Evolutionary conservation across 2,888 invertebrate species (phyloP).

Genomic region (Mamestra brassicae): DNA sequence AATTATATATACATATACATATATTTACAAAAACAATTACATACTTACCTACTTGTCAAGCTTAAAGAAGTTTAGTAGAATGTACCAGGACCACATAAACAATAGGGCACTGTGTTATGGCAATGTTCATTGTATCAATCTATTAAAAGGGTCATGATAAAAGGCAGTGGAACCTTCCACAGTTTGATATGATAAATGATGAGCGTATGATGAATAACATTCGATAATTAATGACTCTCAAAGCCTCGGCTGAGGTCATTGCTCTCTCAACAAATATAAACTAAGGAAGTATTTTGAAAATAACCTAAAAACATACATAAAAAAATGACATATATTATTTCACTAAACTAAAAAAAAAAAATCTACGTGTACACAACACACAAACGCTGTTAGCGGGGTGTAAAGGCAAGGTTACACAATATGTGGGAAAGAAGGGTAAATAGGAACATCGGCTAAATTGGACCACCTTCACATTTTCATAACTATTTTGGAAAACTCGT

Average conservation of each 20-base stretch:
- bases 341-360: not conserved
- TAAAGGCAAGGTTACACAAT: conserved; percentile 36
- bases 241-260: not conserved
- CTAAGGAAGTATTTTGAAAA: not conserved
- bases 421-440: not conserved
- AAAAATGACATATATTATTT: not conserved
- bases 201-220: conserved; percentile 20
- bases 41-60: not conserved
- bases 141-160: conserved; percentile 6
- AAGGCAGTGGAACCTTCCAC: no score
- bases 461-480: no score
- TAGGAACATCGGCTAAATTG: not conserved
- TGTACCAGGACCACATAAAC: conserved; percentile 15
- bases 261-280: not conserved
- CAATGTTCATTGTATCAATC: conserved; percentile 8
- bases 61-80: not conserved
- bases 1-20: no score
- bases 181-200: conserved; percentile 25
- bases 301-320: not conserved
- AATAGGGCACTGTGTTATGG: not conserved
- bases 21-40: no score
- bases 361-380: conserved; percentile 20
- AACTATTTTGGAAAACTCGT: no score
- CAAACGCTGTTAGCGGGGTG: conserved; percentile 17
- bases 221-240: not conserved